Evolutionary conservation across 2,797 vertebrate species (phyloP).

Genomic region (Atherinosoma microstoma): DNA sequence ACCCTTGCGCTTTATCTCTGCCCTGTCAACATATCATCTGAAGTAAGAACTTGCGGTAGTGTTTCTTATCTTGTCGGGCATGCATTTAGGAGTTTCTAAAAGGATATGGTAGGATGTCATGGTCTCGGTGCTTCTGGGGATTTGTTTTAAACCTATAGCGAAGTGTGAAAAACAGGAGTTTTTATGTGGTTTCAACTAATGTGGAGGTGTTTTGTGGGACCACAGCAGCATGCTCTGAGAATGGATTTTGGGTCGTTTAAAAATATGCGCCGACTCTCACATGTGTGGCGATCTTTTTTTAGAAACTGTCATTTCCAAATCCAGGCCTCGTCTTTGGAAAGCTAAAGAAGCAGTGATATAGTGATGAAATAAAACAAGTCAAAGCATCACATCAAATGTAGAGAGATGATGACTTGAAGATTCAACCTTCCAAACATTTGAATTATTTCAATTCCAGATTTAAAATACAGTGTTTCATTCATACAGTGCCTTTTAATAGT

Average conservation of each 20-base stretch:
- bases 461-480: not conserved
- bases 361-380: conserved; percentile 31
- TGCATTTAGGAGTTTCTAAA: conserved; percentile 29
- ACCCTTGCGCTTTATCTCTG: conserved; percentile 7
- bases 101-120: not conserved
- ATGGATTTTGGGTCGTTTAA: conserved; percentile 58
- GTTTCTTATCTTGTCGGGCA: conserved; percentile 44
- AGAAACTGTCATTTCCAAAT: conserved; percentile 49
- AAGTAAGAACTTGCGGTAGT: not conserved
- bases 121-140: conserved; percentile 8
- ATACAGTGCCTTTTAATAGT: not conserved
- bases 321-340: conserved; percentile 19
- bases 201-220: conserved; percentile 14
- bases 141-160: conserved; percentile 7
- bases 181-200: conserved; percentile 19
- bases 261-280: conserved; percentile 45
- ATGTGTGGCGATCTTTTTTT: conserved; percentile 48
- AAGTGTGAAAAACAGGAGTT: conserved; percentile 1
- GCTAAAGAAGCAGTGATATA: conserved; percentile 7
- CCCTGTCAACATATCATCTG: conserved; percentile 30
- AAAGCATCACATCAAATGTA: conserved; percentile 35
- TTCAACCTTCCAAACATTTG: conserved; percentile 2
- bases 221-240: conserved; percentile 15
- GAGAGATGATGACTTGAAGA: conserved; percentile 30
- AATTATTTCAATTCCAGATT: too few species aligned